Base-by-base conservation (phyloP, 1,140 invertebrate species). In the Megathymus violae region DNA sequence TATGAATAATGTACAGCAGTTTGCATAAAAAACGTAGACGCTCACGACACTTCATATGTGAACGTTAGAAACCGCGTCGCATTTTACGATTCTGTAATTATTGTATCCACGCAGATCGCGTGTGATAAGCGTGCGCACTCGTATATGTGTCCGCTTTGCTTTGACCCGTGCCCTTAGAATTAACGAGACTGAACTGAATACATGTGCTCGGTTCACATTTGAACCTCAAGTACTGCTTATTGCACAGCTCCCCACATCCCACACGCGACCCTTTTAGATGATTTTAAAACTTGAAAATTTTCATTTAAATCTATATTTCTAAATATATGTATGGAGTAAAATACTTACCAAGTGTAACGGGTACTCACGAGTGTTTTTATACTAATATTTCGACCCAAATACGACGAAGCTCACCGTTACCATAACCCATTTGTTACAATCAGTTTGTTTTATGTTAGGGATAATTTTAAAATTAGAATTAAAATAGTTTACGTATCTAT, bases 111-210 rank as follows among this genome's bases (percentile, higher is more conserved):
- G 44, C 27, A 47, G 46, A 31, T 31, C 27, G 27, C 27, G 27
- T n/a, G 27, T 50, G 44, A 47, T 47, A 11, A 22, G 44, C 25
- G 46, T 31, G n/a, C n/a, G 46, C 6, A 50, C 44, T 22, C 19
- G 27, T 31, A 31, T 22, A 22, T 16, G 46, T 31, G 13, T 50
- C 25, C 46, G 46, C 46, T 1, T 16, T 14, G 14, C 46, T 50
- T 50, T 16, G 27, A 25, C 46, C 14, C 19, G 13, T 25, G 27
- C 25, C 46, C 46, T 50, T 50, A 31, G 46, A 50, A 50, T 25
- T 50, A 50, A 50, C 46, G 46, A 50, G 46, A 22, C 46, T 34
- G 46, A 50, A 50, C 46, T 34, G 11, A 47, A 47, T 50, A 31
- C 27, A 50, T 14, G 25, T 16, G 13, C 22, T 50, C 7, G 46